phyloP scores from a whole-genome alignment of 2,888 invertebrate genomes.

The Chaetogeoica ovagalla region DNA sequence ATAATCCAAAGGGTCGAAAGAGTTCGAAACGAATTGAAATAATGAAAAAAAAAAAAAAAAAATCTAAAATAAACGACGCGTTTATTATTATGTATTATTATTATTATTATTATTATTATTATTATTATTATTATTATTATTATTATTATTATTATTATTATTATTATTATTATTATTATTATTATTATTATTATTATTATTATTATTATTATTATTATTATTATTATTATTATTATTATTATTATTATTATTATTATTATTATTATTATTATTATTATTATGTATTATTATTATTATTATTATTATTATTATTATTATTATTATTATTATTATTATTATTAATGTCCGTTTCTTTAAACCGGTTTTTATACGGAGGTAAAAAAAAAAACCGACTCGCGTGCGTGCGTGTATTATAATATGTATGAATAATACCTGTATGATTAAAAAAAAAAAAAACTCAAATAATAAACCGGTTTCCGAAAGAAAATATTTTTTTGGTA shows the following conservation, averaged over 20 bases:
- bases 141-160: slow-evolving; percentile 39
- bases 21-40: slow-evolving; percentile 50
- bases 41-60: slow-evolving; percentile 23
- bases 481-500: slow-evolving; percentile 50
- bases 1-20: slow-evolving; percentile 30
- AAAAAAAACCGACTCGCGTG: slow-evolving; percentile 21
- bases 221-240: slow-evolving; percentile 33
- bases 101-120: slow-evolving; percentile 34
- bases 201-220: slow-evolving; percentile 31
- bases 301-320: too few species aligned
- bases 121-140: slow-evolving; percentile 35
- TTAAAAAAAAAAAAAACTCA: slow-evolving; percentile 5
- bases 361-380: slow-evolving; percentile 31
- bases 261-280: slow-evolving; percentile 33
- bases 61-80: slow-evolving; percentile 27
- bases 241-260: slow-evolving; percentile 34
- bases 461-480: slow-evolving; percentile 47
- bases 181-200: slow-evolving; percentile 36
- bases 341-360: slow-evolving; percentile 36
- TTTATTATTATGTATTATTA: neutral
- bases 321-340: slow-evolving; percentile 28
- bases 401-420: neutral
- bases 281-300: slow-evolving; percentile 27
- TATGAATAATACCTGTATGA: neutral
- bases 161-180: slow-evolving; percentile 39